Percentiles rank a stretch among this genome's conserved stretches.
phyloP scores from a whole-genome alignment of 2,113 vertebrate species.

The Dipodomys stephensi region DNA sequence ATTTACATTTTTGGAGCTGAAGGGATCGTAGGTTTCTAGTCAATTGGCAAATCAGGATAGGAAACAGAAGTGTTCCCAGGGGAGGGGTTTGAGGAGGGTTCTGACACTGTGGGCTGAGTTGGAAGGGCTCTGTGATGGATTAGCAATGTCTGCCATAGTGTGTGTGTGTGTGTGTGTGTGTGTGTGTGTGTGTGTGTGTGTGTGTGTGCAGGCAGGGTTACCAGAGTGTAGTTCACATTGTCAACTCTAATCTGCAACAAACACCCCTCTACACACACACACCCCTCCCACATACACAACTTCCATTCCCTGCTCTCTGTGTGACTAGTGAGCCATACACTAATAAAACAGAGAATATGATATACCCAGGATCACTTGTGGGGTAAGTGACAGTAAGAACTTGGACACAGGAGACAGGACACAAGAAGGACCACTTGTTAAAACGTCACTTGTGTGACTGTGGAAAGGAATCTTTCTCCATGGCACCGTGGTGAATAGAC shows the following conservation, averaged over 20 bases:
- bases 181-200: neutral
- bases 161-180: fast-evolving
- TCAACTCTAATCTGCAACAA: neutral
- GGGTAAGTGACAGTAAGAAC: neutral
- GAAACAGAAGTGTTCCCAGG: neutral
- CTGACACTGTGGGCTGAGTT: neutral
- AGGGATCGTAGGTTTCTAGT: neutral
- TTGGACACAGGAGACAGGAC: fast-evolving
- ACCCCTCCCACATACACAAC: neutral
- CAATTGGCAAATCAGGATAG: neutral
- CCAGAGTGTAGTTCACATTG: neutral
- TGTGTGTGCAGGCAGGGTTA: neutral
- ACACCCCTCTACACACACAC: neutral
- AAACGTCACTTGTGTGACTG: fast-evolving
- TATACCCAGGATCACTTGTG: neutral
- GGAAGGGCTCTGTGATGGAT: neutral
- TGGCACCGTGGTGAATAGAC: neutral
- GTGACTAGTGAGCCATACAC: neutral
- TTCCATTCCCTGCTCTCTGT: neutral
- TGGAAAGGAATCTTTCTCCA: neutral
- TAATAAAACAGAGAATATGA: neutral
- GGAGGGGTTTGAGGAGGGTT: fast-evolving
- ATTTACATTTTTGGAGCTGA: neutral
- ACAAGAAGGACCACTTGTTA: neutral
- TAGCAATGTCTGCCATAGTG: neutral